These are phyloP conservation scores for Megathymus violae DNA, from an alignment of 1,140 invertebrate species.

Conservation along the genomic window DNA sequence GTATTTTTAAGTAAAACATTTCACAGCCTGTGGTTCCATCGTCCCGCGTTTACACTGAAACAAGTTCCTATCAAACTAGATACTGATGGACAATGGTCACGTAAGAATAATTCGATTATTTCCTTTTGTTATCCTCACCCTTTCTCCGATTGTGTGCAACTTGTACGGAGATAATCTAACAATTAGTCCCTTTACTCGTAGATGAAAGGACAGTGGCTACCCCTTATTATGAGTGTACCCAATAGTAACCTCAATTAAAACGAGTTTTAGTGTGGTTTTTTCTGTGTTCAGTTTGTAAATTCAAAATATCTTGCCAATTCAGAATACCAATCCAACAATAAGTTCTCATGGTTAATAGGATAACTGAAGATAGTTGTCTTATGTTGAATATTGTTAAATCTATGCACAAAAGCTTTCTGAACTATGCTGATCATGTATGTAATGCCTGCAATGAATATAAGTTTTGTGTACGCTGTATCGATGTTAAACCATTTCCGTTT, in stretches of 20 bases:
- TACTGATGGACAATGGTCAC: constrained; percentile 39
- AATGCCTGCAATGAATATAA: too few relatives aligned
- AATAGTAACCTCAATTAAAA: not conserved
- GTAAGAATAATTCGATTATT: constrained; percentile 60
- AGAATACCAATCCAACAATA: not conserved
- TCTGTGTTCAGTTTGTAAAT: too few relatives aligned
- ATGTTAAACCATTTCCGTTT: too few relatives aligned
- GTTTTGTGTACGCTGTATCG: too few relatives aligned
- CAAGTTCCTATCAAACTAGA: constrained; percentile 31
- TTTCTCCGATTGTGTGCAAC: constrained; percentile 45
- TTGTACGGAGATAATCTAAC: constrained; percentile 54
- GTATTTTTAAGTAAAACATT: too few relatives aligned
- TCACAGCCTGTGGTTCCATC: too few relatives aligned
- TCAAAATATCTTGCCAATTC: not conserved
- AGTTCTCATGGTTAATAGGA: constrained; percentile 34
- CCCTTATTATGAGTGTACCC: constrained; percentile 3
- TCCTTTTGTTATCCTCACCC: constrained; percentile 45
- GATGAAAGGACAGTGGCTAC: constrained; percentile 49
- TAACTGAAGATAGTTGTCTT: constrained; percentile 6
- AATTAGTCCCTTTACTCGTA: constrained; percentile 61
- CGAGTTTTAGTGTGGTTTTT: constrained; percentile 1
- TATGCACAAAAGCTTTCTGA: not conserved
- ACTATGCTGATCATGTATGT: too few relatives aligned
- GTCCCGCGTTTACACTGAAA: too few relatives aligned
- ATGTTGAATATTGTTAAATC: not conserved